phyloP scores from a whole-genome alignment of 1,140 invertebrate genomes.

The Saxidomus purpurata region DNA sequence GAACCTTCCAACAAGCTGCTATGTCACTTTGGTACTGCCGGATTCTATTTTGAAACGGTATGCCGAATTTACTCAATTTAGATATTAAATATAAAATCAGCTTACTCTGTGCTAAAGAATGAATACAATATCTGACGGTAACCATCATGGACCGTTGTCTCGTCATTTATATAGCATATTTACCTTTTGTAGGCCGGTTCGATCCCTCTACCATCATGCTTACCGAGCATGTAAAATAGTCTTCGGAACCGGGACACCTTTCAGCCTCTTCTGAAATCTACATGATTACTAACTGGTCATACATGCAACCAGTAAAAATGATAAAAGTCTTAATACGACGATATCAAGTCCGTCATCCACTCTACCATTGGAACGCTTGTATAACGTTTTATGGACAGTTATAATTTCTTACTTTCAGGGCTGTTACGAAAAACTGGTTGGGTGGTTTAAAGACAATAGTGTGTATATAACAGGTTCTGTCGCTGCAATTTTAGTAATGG shows the following conservation, averaged over 20 bases:
- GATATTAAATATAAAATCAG: background rate
- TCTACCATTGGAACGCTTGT: no score
- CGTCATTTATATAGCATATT: background rate
- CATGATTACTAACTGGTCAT: no score
- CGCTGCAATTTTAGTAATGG: background rate
- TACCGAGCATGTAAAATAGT: no score
- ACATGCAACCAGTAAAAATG: no score
- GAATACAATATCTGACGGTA: background rate
- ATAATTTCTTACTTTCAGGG: constrained; percentile 16
- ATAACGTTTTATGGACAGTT: no score
- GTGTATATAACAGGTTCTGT: background rate
- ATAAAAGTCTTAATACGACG: no score
- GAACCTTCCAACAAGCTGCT: constrained; percentile 55
- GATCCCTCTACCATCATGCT: no score
- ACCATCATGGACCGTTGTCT: background rate
- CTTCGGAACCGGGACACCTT: no score
- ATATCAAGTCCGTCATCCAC: no score
- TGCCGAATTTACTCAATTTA: no score
- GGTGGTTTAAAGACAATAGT: constrained; percentile 52
- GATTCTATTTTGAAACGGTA: constrained; percentile 57
- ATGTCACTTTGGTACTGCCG: constrained; percentile 46
- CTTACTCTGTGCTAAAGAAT: background rate
- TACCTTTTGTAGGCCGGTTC: no score
- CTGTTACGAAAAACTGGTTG: constrained; percentile 45
- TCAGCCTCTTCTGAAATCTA: no score